Evolutionary conservation across 2,888 invertebrate genomes (phyloP).

Genomic region (Patella pellucida): DNA sequence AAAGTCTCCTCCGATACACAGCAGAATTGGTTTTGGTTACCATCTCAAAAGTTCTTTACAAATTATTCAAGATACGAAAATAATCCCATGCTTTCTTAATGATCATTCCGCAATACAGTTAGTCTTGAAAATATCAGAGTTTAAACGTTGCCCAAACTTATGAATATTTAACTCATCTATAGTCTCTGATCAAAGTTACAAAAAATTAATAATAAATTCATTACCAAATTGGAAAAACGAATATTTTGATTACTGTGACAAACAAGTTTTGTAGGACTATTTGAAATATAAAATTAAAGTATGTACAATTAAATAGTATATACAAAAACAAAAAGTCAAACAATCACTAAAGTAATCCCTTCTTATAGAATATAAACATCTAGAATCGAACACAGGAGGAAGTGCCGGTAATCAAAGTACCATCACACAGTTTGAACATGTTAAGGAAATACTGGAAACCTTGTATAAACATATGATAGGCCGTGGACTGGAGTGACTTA

Average conservation of each 20-base stretch:
- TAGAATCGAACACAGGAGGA: background rate
- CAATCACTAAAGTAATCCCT: background rate
- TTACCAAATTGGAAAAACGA: background rate
- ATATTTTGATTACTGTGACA: background rate
- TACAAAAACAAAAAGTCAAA: constrained; percentile 15
- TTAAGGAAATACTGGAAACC: constrained; percentile 7
- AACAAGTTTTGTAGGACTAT: background rate
- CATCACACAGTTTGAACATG: background rate
- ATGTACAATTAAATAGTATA: constrained; percentile 10
- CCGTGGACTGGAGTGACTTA: too few species aligned
- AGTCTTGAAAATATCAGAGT: background rate
- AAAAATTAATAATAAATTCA: constrained; percentile 1
- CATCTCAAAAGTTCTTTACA: background rate
- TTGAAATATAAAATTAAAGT: constrained; percentile 18
- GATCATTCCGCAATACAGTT: background rate
- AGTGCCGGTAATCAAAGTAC: background rate
- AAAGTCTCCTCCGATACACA: background rate
- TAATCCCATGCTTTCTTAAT: background rate
- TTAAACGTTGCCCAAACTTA: background rate
- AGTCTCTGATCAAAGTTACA: constrained; percentile 11
- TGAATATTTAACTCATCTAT: background rate
- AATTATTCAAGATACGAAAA: background rate
- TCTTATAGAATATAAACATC: background rate
- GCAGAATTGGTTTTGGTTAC: background rate
- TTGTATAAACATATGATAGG: background rate